Evolutionary conservation across 2,888 invertebrate genomes (phyloP).

Genomic region (Lepidochitona cinerea): DNA sequence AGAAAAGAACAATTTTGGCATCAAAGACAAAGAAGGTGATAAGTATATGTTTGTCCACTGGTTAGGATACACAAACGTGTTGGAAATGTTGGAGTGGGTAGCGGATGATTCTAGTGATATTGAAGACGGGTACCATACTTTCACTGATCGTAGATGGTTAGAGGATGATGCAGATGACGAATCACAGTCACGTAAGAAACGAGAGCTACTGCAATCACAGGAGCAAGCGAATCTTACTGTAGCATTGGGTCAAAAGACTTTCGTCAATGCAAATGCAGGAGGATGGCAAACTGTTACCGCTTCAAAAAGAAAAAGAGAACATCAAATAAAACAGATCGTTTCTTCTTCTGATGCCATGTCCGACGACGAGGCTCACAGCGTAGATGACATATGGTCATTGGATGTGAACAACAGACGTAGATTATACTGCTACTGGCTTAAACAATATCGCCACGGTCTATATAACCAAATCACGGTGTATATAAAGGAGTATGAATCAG

Average conservation of each 20-base stretch:
- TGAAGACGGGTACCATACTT: too few species aligned
- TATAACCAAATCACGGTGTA: not conserved
- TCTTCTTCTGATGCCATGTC: constrained; percentile 13
- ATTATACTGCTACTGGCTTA: constrained; percentile 60
- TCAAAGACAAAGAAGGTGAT: too few species aligned
- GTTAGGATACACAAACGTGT: too few species aligned
- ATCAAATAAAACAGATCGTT: not conserved
- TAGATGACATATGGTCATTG: constrained; percentile 41
- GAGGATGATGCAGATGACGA: too few species aligned
- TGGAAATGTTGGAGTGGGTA: too few species aligned
- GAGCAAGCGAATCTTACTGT: not conserved
- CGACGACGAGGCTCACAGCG: constrained; percentile 10
- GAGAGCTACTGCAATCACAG: too few species aligned
- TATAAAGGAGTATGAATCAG: not conserved
- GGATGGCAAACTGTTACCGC: constrained; percentile 13
- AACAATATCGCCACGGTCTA: not conserved
- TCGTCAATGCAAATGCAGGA: not conserved
- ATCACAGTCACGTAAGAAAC: too few species aligned
- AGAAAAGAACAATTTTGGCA: too few species aligned
- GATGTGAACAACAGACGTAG: constrained; percentile 65
- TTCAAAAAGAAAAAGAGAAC: constrained; percentile 11
- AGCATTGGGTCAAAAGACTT: not conserved
- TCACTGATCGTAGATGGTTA: too few species aligned
- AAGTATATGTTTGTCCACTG: too few species aligned
- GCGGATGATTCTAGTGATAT: too few species aligned